Evolutionary conservation across 2,113 vertebrate species (phyloP), one percentile per base, ranked within the genome.

Genomic region (Cettia cetti): DNA sequence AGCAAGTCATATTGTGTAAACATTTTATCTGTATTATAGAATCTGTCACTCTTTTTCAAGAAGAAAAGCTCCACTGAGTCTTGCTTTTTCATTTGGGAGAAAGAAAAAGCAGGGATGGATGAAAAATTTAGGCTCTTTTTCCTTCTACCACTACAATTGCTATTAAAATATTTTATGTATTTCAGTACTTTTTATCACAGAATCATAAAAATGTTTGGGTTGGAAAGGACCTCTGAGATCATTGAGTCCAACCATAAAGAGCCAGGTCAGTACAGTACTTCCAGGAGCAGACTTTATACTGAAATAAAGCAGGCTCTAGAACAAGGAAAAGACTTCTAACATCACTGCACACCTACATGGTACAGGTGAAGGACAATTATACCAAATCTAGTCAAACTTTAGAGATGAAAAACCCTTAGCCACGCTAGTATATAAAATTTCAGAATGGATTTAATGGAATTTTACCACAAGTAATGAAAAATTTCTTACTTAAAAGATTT

Each of bases 1-100:
- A 95, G 68, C 71, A 93, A 96, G 75, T 93, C 71, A 79, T 83
- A 83, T 20, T 66, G 83, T 86, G 50, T 89, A 95, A 96, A 95
- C 53, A 89, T 91, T 93, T 97, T 87, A 94, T 88, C 76, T 90
- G 33, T 75, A 40, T 90, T 94, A 95, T 22, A 79, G 23, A 94
- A 86, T 59, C 53, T 91, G 89, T 68, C 59, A 89, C 50, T 79
- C 30, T 50, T 91, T 90, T 81, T 82, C 78, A 81, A 87, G 59
- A 35, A 60, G 22, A 79, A 95, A 86, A 86, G 6, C 59, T 86
- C 18, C 75, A 52, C 14, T 26, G 24, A 13, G 4, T 65, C 56
- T 49, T 75, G 4, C 8, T 82, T 69, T 89, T 91, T 83, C 60
- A 77, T 53, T 33, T 74, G 37, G 30, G 24, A 77, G 53, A 35